These are phyloP conservation scores for Micronycteris hirsuta DNA, from an alignment of 2,113 vertebrate genomes.

Conservation along the genomic window DNA sequence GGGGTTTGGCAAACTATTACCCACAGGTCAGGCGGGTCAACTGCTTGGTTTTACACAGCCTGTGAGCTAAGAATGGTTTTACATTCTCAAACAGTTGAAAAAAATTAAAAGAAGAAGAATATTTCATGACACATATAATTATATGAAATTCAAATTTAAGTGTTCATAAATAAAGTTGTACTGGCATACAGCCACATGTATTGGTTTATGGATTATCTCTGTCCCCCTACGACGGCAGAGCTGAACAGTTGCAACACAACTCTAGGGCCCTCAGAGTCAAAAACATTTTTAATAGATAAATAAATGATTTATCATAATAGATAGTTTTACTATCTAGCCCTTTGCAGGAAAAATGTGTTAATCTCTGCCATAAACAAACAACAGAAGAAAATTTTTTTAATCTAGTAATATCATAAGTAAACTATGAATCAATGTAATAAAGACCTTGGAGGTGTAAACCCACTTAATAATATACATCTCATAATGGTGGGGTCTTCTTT, in stretches of 20 bases:
- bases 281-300: too few relatives aligned
- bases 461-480: not conserved
- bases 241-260: not conserved
- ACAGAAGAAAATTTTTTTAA: not conserved
- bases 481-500: not conserved
- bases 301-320: too few relatives aligned
- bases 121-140: not conserved
- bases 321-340: not conserved
- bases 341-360: not conserved
- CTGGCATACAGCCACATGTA: not conserved
- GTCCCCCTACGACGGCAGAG: not conserved
- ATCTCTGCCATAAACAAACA: not conserved
- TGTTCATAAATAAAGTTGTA: not conserved
- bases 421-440: not conserved
- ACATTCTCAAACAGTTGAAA: not conserved
- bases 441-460: not conserved
- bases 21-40: not conserved
- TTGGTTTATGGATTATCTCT: not conserved
- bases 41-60: not conserved
- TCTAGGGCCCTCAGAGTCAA: not conserved
- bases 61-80: not conserved
- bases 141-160: not conserved
- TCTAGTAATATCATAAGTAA: conserved; percentile 1
- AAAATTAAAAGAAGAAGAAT: not conserved
- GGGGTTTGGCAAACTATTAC: not conserved